These are phyloP conservation scores for Adineta ricciae DNA, from an alignment of 2,888 invertebrate genomes.

Conservation along the genomic window DNA sequence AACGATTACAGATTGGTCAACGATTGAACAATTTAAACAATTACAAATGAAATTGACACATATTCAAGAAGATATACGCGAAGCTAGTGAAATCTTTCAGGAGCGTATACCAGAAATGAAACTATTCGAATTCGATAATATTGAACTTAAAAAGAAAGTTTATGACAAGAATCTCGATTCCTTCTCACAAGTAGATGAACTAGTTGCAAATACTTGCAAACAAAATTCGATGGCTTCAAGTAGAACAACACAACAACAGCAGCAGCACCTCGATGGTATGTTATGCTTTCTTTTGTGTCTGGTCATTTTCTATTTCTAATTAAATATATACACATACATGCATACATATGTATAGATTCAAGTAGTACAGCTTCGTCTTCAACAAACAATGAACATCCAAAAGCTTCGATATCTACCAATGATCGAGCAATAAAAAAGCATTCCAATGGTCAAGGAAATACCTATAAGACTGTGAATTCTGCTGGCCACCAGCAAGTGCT, in stretches of 20 bases:
- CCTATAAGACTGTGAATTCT: not conserved
- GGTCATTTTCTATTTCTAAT: no score
- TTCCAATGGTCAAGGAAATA: not conserved
- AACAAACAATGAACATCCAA: not conserved
- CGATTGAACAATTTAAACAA: constrained; percentile 20
- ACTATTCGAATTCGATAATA: not conserved
- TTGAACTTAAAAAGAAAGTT: not conserved
- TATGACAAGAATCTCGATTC: not conserved
- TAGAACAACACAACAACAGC: not conserved
- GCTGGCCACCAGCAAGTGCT: not conserved
- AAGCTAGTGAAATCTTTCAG: not conserved
- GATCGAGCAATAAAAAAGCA: not conserved
- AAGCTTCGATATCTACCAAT: not conserved
- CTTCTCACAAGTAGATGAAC: not conserved
- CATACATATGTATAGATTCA: not conserved
- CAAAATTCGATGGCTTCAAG: not conserved
- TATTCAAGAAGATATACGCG: not conserved
- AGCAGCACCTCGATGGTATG: not conserved
- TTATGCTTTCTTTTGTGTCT: not conserved
- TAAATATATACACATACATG: no score
- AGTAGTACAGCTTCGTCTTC: not conserved
- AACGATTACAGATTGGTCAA: not conserved
- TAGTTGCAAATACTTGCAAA: not conserved
- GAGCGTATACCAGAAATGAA: not conserved
- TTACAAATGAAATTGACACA: not conserved